Base-by-base conservation (phyloP, 2,888 invertebrate genomes). In the Priapulus caudatus region DNA sequence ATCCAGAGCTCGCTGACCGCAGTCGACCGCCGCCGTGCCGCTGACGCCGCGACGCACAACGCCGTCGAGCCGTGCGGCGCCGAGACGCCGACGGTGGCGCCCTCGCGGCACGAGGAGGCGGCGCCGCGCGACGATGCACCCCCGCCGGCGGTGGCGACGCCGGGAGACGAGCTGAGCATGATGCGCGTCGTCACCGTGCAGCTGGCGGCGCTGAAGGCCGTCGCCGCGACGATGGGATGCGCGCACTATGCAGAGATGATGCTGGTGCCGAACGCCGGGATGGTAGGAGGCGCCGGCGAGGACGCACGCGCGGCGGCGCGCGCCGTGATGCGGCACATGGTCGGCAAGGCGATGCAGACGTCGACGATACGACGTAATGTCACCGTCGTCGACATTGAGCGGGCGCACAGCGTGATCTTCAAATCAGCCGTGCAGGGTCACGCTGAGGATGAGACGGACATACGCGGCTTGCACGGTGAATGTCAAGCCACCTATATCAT, bases 161-260 rank as follows among this genome's bases (percentile, higher is more conserved):
- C 23, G 21, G 67, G 71, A 45, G 61, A 72, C 50, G 78, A 79
- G 63, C 65, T 71, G 5, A 65, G 70, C 21, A 69, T 69, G 51
- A 60, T 78, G n/a, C 71, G 73, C 56, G 63, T 78, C 54, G 71
- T 76, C 0, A 73, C 73, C 56, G 60, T 80, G 23, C 78, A 79
- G 62, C 72, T 79, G 57, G 71, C 77, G 2, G 77, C 79, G 1
- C 65, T 80, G 54, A 79, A 79, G 63, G 69, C 76, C 2, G 64
- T 80, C 16, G 72, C 73, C 51, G 66, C 72, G 2, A 69, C 80
- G 23, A 63, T 80, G 20, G 74, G 75, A 43, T 74, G 76, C 49
- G 74, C 73, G 24, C 72, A 74, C 50, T 79, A 77, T 61, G 71
- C 76, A 0, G 79, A 79, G 62, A 66, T 78, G 60, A 69, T 79